Evolutionary conservation across 1,140 invertebrate species (phyloP).

Genomic region (Olivierus martensii): DNA sequence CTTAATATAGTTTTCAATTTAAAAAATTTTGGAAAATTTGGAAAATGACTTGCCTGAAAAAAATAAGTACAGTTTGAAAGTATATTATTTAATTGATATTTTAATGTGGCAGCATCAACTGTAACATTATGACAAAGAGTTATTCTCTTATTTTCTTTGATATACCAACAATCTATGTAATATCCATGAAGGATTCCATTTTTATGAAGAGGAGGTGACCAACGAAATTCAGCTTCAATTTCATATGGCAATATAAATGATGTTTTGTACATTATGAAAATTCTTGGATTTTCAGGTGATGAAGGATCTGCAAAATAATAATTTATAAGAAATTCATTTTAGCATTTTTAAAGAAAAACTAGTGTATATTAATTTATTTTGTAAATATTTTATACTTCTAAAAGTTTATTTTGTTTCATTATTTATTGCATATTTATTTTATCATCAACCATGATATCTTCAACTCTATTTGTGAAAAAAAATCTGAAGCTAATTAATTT

Average conservation of each 20-base stretch:
- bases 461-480: too few species aligned
- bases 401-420: too few species aligned
- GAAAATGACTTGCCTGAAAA: constrained; percentile 46
- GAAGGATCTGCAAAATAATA: constrained; percentile 47
- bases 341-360: too few species aligned
- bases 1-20: too few species aligned
- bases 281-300: constrained; percentile 48
- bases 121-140: constrained; percentile 5
- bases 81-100: constrained; percentile 43
- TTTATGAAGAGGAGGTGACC: not conserved
- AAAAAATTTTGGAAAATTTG: too few species aligned
- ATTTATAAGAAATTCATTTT: too few species aligned
- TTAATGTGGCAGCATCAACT: constrained; percentile 28
- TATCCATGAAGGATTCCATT: not conserved
- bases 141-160: too few species aligned
- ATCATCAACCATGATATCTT: too few species aligned
- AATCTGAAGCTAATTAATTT: too few species aligned
- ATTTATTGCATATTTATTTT: too few species aligned
- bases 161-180: not conserved
- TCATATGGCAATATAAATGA: constrained; percentile 20
- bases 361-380: too few species aligned
- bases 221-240: constrained; percentile 17
- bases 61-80: constrained; percentile 49
- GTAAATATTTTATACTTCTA: too few species aligned
- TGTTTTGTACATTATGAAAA: constrained; percentile 41